phyloP scores from a whole-genome alignment of 2,888 invertebrate species.

The Serrognathus titanus region DNA sequence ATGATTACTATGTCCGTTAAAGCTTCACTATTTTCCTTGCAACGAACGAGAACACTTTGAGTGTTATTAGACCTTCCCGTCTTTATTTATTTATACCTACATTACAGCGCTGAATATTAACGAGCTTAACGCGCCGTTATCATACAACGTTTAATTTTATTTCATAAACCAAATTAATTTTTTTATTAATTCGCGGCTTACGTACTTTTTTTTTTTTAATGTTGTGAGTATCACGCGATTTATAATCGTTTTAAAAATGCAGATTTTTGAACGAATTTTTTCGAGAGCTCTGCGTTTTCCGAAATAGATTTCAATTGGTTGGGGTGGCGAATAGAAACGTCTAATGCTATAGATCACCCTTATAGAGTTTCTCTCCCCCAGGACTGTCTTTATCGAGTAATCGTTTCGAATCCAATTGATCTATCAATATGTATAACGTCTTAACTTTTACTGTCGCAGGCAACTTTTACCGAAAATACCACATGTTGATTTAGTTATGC shows the following conservation, averaged over 20 bases:
- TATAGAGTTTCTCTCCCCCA: slow-evolving; percentile 37
- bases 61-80: not conserved
- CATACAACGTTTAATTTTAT: too few species aligned
- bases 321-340: slow-evolving; percentile 36
- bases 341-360: slow-evolving; percentile 39
- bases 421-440: slow-evolving; percentile 51
- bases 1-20: slow-evolving; percentile 20
- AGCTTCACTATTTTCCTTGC: slow-evolving; percentile 19
- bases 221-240: too few species aligned
- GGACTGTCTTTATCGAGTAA: slow-evolving; percentile 48
- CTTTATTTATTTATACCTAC: too few species aligned
- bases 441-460: slow-evolving; percentile 42
- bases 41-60: not conserved
- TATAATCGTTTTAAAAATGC: too few species aligned
- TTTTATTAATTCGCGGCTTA: too few species aligned
- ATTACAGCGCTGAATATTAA: too few species aligned
- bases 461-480: slow-evolving; percentile 9
- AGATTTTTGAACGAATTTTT: too few species aligned
- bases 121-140: too few species aligned
- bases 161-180: too few species aligned
- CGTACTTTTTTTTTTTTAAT: too few species aligned
- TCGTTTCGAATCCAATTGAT: slow-evolving; percentile 50
- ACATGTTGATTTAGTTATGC: slow-evolving; percentile 10
- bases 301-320: slow-evolving; percentile 36
- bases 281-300: slow-evolving; percentile 4